Evolutionary conservation across 2,113 vertebrate genomes (phyloP).

Genomic region (Chlamydotis undulata): DNA sequence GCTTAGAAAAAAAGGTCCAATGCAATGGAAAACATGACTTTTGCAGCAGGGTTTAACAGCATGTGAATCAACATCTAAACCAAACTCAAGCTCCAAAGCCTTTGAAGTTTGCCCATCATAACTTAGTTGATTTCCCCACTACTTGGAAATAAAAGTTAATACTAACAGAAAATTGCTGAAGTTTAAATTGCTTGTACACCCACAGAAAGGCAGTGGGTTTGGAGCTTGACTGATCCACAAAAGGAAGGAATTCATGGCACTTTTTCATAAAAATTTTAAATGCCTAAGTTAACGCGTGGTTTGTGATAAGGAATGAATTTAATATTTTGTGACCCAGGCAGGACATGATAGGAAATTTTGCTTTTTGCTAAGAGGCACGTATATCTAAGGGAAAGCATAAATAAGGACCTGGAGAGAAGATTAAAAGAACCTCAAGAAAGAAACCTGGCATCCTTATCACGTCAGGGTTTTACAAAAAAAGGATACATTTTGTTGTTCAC

Average conservation of each 20-base stretch:
- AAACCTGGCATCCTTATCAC: constrained; percentile 36
- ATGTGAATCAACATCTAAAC: neutral
- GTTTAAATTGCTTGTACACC: constrained; percentile 57
- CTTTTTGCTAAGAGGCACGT: constrained; percentile 18
- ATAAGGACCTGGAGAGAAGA: constrained; percentile 31
- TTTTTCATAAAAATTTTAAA: constrained; percentile 58
- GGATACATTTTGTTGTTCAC: neutral
- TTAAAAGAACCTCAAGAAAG: constrained; percentile 31
- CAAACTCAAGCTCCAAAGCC: neutral
- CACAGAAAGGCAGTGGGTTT: constrained; percentile 57
- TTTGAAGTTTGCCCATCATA: neutral
- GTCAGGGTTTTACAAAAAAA: constrained; percentile 14
- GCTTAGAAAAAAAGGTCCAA: neutral
- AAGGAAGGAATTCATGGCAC: constrained; percentile 42
- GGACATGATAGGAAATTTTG: constrained; percentile 33
- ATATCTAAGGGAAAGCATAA: constrained; percentile 5
- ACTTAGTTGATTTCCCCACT: neutral
- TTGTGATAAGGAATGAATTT: constrained; percentile 47
- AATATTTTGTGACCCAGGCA: constrained; percentile 22
- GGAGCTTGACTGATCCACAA: constrained; percentile 43
- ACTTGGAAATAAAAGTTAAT: constrained; percentile 19
- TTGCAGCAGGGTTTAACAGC: neutral
- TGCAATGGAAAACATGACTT: neutral
- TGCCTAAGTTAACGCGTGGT: neutral
- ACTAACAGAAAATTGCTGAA: constrained; percentile 40